These are phyloP conservation scores for Pipistrellus nathusii DNA, from an alignment of 2,797 vertebrate species.

Conservation along the genomic window DNA sequence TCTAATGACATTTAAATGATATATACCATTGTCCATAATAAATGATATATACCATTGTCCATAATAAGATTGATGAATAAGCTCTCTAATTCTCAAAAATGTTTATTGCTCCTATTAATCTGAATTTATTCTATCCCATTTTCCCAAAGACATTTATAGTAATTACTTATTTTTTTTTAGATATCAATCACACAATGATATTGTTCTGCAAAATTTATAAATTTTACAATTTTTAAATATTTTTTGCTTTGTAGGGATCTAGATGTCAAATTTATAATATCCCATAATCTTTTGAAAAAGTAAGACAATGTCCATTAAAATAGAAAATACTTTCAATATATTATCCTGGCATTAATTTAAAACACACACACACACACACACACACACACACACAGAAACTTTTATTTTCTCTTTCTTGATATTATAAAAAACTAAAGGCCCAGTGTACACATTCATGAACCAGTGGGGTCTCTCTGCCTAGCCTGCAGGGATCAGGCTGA, in stretches of 20 bases:
- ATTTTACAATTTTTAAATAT: not conserved
- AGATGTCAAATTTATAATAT: not conserved
- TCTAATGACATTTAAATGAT: not conserved
- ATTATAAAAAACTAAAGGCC: not conserved
- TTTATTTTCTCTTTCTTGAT: not conserved
- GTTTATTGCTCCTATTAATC: not conserved
- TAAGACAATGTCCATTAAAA: not conserved
- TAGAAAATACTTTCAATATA: not conserved
- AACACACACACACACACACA: too few relatives aligned
- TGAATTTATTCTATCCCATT: not conserved
- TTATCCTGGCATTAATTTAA: not conserved
- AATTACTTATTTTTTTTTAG: not conserved
- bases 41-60: not conserved
- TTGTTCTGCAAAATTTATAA: not conserved
- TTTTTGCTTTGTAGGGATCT: not conserved
- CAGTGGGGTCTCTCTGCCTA: too few relatives aligned
- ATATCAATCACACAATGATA: not conserved
- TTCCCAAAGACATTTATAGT: not conserved
- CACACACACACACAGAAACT: too few relatives aligned
- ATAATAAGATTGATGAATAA: not conserved
- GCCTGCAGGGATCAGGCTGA: too few relatives aligned
- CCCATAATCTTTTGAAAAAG: slow-evolving; percentile 1
- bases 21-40: not conserved
- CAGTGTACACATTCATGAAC: too few relatives aligned
- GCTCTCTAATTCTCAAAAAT: not conserved